phyloP scores from a whole-genome alignment of 37 sponge, comb jelly and placozoan species.

The Diacarnus erythraeanus region DNA sequence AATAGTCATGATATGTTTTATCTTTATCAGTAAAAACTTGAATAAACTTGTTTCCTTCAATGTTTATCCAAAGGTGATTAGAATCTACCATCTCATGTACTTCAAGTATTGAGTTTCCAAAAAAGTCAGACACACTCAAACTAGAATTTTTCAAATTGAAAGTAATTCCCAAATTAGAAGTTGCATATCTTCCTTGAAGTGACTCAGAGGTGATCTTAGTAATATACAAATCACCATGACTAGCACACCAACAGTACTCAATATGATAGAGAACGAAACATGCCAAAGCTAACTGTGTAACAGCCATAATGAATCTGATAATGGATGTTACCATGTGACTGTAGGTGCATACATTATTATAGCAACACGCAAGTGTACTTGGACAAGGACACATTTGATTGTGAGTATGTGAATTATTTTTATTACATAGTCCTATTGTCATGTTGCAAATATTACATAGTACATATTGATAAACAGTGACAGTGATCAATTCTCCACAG shows the following conservation, averaged over 20 bases:
- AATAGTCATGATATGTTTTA: background rate
- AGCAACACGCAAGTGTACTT: background rate
- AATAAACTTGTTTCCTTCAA: background rate
- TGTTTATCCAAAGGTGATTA: background rate
- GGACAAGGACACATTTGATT: too few relatives aligned
- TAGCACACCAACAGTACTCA: too few relatives aligned
- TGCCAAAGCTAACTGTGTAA: background rate
- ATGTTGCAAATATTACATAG: too few relatives aligned
- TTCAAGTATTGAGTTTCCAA: background rate
- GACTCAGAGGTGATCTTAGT: too few relatives aligned
- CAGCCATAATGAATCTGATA: background rate
- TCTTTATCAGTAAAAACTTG: background rate
- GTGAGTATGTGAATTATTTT: too few relatives aligned
- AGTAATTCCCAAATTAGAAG: background rate
- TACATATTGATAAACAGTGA: too few relatives aligned
- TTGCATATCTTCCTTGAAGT: background rate
- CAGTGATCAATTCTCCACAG: too few relatives aligned
- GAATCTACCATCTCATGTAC: background rate
- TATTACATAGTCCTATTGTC: too few relatives aligned
- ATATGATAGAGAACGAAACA: too few relatives aligned
- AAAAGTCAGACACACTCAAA: background rate
- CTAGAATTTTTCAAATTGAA: background rate
- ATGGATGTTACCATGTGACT: background rate
- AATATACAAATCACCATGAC: background rate
- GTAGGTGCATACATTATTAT: background rate